phyloP scores from a whole-genome alignment of 2,113 vertebrate species.

The Sula dactylatra region DNA sequence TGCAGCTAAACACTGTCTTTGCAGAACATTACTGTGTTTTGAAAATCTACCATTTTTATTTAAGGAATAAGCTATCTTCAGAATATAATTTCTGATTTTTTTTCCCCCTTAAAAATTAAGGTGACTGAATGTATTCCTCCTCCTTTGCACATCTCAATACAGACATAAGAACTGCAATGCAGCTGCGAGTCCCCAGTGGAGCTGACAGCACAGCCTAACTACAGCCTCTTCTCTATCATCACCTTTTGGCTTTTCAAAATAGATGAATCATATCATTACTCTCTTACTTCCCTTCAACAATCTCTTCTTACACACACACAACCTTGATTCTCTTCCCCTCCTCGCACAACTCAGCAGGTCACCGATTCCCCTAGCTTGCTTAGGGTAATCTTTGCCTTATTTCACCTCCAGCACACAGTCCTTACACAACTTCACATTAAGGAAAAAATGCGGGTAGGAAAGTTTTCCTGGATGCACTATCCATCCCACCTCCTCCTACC shows the following conservation, averaged over 20 bases:
- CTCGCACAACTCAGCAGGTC: not conserved
- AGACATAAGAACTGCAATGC: not conserved
- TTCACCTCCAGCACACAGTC: not conserved
- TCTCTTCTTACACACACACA: not conserved
- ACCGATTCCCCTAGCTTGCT: fast-evolving
- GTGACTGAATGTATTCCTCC: not conserved
- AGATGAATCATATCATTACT: not conserved
- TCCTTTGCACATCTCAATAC: not conserved
- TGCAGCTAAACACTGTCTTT: not conserved
- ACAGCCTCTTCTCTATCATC: not conserved
- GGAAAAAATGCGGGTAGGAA: not conserved
- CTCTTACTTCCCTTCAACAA: not conserved
- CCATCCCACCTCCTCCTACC: not conserved
- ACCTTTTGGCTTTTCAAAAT: not conserved
- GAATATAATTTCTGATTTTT: not conserved
- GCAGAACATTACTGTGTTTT: not conserved
- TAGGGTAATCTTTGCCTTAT: not conserved
- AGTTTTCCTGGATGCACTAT: not conserved
- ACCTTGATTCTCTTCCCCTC: not conserved
- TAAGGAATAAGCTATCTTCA: not conserved
- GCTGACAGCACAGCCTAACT: not conserved
- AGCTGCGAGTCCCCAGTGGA: not conserved
- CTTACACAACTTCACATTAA: not conserved
- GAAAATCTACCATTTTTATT: not conserved
- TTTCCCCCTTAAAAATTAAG: not conserved